A percentile compares a stretch with the other conserved stretches of the same genome.
Conservation (phyloP, 2,113 vertebrate species). For the Conger conger region DNA sequence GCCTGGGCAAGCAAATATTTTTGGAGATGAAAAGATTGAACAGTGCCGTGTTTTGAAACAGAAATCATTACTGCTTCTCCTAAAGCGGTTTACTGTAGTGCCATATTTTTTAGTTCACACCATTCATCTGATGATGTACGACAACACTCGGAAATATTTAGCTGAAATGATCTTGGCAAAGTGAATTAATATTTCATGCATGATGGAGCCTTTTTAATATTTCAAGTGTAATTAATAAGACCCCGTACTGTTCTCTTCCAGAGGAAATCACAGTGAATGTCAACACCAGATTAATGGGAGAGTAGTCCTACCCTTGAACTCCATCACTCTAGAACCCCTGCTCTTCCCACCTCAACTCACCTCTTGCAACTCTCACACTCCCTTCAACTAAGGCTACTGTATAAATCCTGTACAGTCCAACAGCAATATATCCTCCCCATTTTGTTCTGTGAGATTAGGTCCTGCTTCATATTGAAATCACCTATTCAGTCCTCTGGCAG, state of each 20-base stretch:
- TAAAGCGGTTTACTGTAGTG: constrained; percentile 51
- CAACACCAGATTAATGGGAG: constrained; percentile 61
- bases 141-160: constrained; percentile 62
- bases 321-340: background rate
- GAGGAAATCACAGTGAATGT: constrained; percentile 57
- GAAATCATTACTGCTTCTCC: constrained; percentile 23
- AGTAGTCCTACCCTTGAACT: constrained; percentile 18
- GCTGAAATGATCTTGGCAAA: constrained; percentile 62
- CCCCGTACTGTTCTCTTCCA: constrained; percentile 49
- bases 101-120: constrained; percentile 36
- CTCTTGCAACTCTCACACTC: background rate
- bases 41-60: background rate
- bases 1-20: constrained; percentile 10
- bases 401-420: background rate
- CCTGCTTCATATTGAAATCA: background rate
- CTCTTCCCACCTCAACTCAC: background rate
- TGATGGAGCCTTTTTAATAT: constrained; percentile 74
- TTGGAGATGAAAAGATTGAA: constrained; percentile 7
- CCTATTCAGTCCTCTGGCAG: background rate
- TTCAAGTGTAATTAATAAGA: constrained; percentile 73
- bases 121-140: constrained; percentile 59
- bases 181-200: constrained; percentile 72
- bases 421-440: too few relatives aligned
- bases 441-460: constrained; percentile 5
- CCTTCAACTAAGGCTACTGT: background rate